Evolutionary conservation across 2,888 invertebrate species (phyloP).

Genomic region (Cacoxenus indagator): DNA sequence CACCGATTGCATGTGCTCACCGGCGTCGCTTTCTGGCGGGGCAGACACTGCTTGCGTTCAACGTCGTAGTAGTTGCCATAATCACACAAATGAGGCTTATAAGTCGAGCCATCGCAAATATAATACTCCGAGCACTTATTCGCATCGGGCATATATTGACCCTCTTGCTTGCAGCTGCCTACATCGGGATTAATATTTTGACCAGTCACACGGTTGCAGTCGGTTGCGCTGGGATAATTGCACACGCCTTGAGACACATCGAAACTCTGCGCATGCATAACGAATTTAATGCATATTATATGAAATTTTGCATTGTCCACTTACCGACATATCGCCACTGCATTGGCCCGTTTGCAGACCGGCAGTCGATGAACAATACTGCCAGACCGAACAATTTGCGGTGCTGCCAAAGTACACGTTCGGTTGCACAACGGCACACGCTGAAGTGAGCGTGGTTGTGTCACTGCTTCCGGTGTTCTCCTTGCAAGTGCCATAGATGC

Average conservation of each 20-base stretch:
- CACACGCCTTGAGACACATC: not conserved
- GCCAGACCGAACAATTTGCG: constrained; percentile 37
- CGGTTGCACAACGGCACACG: constrained; percentile 42
- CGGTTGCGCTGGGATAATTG: constrained; percentile 9
- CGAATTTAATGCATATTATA: too few species aligned
- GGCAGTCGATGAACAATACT: constrained; percentile 6
- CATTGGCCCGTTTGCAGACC: too few species aligned
- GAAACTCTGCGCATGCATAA: too few species aligned
- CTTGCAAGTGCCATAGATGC: constrained; percentile 39
- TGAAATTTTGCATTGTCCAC: too few species aligned
- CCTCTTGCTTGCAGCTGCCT: not conserved
- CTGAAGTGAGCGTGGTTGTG: not conserved
- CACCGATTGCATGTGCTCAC: constrained; percentile 45
- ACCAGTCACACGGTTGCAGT: constrained; percentile 38
- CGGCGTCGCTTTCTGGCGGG: constrained; percentile 35
- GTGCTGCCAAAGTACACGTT: constrained; percentile 43
- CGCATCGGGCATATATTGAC: constrained; percentile 10
- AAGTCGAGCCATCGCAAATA: constrained; percentile 29
- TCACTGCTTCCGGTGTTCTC: constrained; percentile 23
- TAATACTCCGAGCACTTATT: constrained; percentile 34
- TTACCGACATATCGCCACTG: too few species aligned
- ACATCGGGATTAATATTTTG: constrained; percentile 20
- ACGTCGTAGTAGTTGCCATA: constrained; percentile 31
- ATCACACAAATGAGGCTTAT: constrained; percentile 22
- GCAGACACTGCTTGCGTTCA: constrained; percentile 21